phyloP scores from a whole-genome alignment of 1,140 invertebrate genomes.

The Dendrolimus kikuchii region DNA sequence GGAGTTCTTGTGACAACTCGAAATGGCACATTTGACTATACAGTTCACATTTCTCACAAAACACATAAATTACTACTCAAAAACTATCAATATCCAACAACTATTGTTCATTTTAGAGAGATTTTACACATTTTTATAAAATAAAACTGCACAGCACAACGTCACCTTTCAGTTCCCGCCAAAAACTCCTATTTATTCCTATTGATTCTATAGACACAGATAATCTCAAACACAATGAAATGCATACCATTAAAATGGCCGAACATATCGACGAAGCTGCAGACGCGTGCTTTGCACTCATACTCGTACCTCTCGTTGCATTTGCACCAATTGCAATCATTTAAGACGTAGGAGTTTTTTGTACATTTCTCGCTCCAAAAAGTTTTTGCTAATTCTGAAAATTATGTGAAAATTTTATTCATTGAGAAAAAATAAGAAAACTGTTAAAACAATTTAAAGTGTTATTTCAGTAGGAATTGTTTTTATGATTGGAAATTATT shows the following conservation, averaged over 20 bases:
- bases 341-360: constrained; percentile 25
- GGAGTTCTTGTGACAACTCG: too few species aligned
- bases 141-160: too few species aligned
- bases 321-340: constrained; percentile 57
- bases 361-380: constrained; percentile 30
- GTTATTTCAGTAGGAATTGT: background rate
- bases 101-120: too few species aligned
- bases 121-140: too few species aligned
- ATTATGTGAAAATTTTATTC: background rate
- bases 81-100: too few species aligned
- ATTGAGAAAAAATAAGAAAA: background rate
- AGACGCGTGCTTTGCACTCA: constrained; percentile 33
- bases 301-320: constrained; percentile 25
- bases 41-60: too few species aligned
- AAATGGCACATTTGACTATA: too few species aligned
- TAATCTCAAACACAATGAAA: constrained; percentile 4
- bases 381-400: constrained; percentile 23
- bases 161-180: too few species aligned
- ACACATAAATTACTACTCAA: too few species aligned
- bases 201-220: background rate
- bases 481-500: too few species aligned
- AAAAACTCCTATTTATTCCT: constrained; percentile 2
- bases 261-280: constrained; percentile 44
- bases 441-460: too few species aligned
- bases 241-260: constrained; percentile 51